phyloP scores from a whole-genome alignment of 1,140 invertebrate species.

The Drosophila tristis region DNA sequence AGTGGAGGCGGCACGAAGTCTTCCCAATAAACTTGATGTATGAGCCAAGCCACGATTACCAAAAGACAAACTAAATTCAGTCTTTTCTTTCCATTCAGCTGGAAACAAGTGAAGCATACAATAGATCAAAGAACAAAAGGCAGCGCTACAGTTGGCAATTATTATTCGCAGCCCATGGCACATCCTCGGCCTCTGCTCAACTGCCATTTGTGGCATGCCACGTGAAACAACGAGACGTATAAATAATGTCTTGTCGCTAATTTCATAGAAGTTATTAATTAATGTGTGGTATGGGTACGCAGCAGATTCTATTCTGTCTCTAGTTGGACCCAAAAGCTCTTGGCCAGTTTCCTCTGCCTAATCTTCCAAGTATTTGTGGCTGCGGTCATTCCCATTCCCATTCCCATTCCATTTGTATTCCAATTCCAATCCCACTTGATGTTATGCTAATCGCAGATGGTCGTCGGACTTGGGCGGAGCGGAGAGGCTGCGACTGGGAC shows the following conservation, averaged over 20 bases:
- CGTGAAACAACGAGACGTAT: slow-evolving; percentile 37
- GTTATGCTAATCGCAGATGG: slow-evolving; percentile 68
- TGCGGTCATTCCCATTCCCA: slow-evolving; percentile 77
- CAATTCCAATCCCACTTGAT: slow-evolving; percentile 47
- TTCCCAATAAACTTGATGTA: too few relatives aligned
- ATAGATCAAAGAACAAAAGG: slow-evolving; percentile 42
- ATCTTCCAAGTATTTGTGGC: not conserved
- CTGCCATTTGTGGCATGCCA: slow-evolving; percentile 36
- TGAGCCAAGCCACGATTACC: too few relatives aligned
- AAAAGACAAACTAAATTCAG: too few relatives aligned
- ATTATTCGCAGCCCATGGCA: not conserved
- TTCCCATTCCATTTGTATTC: slow-evolving; percentile 51
- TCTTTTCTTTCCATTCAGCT: not conserved
- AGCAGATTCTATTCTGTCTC: slow-evolving; percentile 7
- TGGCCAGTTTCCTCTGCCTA: slow-evolving; percentile 14
- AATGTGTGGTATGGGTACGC: slow-evolving; percentile 44
- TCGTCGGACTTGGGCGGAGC: not conserved
- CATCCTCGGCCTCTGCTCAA: slow-evolving; percentile 27
- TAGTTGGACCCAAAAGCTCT: slow-evolving; percentile 12
- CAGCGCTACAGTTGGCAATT: too few relatives aligned
- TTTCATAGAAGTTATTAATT: slow-evolving; percentile 77
- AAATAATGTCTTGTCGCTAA: slow-evolving; percentile 71
- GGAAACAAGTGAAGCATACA: slow-evolving; percentile 8
- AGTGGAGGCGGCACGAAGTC: too few relatives aligned
- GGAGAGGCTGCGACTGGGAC: slow-evolving; percentile 31